Evolutionary conservation across 2,888 invertebrate genomes (phyloP), one percentile per base, ranked within the genome.

Genomic region (Blastobasis adustella): DNA sequence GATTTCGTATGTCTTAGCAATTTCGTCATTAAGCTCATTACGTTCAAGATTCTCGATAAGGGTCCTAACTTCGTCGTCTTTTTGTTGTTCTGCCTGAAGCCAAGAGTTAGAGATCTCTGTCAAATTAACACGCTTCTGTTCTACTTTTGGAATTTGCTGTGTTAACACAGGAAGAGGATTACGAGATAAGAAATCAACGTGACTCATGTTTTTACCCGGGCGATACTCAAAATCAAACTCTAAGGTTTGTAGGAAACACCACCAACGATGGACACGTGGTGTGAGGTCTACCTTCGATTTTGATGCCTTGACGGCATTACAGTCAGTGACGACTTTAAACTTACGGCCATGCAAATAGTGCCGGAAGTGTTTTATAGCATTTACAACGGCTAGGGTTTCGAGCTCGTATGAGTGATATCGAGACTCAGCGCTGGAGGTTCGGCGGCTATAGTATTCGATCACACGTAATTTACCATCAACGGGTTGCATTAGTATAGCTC

Each of bases 351-450:
- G 40, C 3, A 65, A 48, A 45, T 58, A 65, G 5, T 58, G 60
- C 2, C 60, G 46, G 10, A 65, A 63, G 38, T 64, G 57, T 37
- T 65, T 59, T 0, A 66, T 37, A 1, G 61, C 52, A 2, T 55
- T 57, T 0, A 66, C 60, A 1, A 62, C 60, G 0, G 66, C 65
- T 1, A 64, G 46, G 23, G 63, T 63, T 47, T 65, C 60, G 2
- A 63, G 43, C 41, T 62, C 63, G 23, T 62, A 63, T 0, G 56
- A 59, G 46, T 65, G 62, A 37, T 62, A 62, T 5, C 46, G n/a
- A 0, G 49, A 45, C 44, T 62, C 62, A 2, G 59, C 57, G 0
- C 4, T 5, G 0, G 57, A 44, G 3, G 62, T 66, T 6, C 60
- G 50, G 7, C 45, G 45, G 41, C 61, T 65, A 10, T 42, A 62